Conservation (phyloP, 2,888 invertebrate genomes). For the Dinocampus coccinellae region DNA sequence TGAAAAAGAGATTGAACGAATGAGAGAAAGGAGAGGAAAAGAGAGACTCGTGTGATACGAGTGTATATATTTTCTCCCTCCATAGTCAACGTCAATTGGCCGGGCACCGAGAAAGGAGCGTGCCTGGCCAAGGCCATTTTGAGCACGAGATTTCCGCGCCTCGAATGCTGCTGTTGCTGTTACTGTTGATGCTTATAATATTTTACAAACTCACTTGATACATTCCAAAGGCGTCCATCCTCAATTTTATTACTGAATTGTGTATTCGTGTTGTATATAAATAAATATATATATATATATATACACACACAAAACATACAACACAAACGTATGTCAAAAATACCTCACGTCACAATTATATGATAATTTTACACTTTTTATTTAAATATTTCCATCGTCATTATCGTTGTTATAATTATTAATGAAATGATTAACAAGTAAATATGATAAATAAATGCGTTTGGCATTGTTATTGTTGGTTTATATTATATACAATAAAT, state of each 20-base stretch:
- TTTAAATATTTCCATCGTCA: not conserved
- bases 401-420: not conserved
- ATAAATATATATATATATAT: not conserved
- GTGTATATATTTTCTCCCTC: slow-evolving; percentile 11
- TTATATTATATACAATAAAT: not conserved
- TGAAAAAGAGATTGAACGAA: too few relatives aligned
- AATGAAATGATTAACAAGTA: too few relatives aligned
- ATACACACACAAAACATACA: too few relatives aligned
- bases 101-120: slow-evolving; percentile 47
- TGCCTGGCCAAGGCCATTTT: slow-evolving; percentile 59
- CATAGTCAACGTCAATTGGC: slow-evolving; percentile 9
- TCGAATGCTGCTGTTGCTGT: not conserved
- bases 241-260: slow-evolving; percentile 24
- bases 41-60: not conserved
- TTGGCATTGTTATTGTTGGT: not conserved
- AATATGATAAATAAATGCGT: not conserved
- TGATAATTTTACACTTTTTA: not conserved
- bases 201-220: slow-evolving; percentile 64
- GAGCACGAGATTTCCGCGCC: slow-evolving; percentile 50
- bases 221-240: slow-evolving; percentile 68
- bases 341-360: not conserved
- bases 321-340: not conserved
- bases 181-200: not conserved
- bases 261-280: too few relatives aligned
- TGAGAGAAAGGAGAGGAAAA: not conserved